phyloP scores from a whole-genome alignment of 2,888 invertebrate genomes.

The Galerucella nymphaeae region DNA sequence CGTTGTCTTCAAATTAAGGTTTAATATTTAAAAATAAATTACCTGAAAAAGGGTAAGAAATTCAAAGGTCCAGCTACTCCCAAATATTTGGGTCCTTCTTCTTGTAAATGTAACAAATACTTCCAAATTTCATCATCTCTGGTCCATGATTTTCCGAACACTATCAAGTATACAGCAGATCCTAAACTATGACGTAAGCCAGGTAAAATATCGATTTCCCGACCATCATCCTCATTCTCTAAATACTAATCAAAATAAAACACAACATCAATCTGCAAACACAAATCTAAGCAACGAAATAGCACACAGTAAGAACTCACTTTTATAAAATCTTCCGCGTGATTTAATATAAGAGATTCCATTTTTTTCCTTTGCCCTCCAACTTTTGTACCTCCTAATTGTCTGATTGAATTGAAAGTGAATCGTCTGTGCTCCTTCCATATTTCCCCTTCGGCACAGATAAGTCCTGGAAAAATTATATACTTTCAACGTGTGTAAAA shows the following conservation, averaged over 20 bases:
- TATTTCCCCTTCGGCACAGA: constrained; percentile 82
- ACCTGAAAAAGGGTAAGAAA: constrained; percentile 75
- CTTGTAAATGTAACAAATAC: constrained; percentile 81
- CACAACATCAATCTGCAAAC: neutral
- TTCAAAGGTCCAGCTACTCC: constrained; percentile 86
- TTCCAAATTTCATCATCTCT: constrained; percentile 79
- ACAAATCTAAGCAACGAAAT: too few relatives aligned
- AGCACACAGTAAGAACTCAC: constrained; percentile 59
- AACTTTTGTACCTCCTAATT: constrained; percentile 78
- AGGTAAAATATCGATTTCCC: constrained; percentile 67
- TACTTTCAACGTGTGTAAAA: neutral
- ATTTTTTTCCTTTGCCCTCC: constrained; percentile 70
- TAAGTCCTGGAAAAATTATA: constrained; percentile 72
- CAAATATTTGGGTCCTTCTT: constrained; percentile 85
- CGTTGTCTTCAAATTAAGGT: neutral
- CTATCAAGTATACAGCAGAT: constrained; percentile 79
- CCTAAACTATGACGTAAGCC: constrained; percentile 79
- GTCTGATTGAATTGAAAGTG: constrained; percentile 76
- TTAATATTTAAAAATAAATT: neutral
- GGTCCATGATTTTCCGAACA: constrained; percentile 80
- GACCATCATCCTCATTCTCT: constrained; percentile 31
- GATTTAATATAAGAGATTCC: constrained; percentile 73
- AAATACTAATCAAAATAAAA: constrained; percentile 46
- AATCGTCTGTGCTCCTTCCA: constrained; percentile 88
- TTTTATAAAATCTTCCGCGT: constrained; percentile 72